These are phyloP conservation scores for Gavia stellata DNA, from an alignment of 2,113 vertebrate species.

Conservation along the genomic window DNA sequence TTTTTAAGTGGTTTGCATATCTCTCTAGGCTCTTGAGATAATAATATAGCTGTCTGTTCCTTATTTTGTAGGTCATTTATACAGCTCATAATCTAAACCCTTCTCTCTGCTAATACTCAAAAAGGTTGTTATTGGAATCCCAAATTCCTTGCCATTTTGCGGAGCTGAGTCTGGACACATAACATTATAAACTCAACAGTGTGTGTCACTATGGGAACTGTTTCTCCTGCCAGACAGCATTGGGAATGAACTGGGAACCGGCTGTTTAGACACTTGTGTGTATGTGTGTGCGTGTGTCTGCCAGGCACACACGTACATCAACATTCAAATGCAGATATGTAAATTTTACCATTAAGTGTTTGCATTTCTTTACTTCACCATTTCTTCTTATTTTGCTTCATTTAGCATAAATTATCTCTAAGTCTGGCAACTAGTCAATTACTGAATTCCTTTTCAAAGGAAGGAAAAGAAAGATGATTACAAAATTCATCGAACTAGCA, in stretches of 20 bases:
- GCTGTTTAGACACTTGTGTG: neutral
- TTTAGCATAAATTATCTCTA: neutral
- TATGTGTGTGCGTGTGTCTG: neutral
- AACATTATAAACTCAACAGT: neutral
- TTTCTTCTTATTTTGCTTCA: conserved; percentile 18
- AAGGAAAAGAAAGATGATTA: neutral
- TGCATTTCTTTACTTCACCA: neutral
- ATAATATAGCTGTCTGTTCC: neutral
- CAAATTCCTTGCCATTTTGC: neutral
- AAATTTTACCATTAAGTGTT: neutral
- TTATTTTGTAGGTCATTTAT: neutral
- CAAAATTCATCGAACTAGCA: neutral
- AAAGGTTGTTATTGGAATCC: neutral
- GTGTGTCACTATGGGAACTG: conserved; percentile 35
- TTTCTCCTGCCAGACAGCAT: neutral
- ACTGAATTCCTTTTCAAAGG: neutral
- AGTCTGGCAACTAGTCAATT: conserved; percentile 8
- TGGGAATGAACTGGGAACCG: neutral
- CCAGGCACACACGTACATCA: neutral
- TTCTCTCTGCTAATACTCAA: neutral
- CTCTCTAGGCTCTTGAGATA: neutral
- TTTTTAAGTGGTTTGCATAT: neutral
- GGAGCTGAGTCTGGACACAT: neutral
- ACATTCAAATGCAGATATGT: neutral
- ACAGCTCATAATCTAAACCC: neutral